Evolutionary conservation across 1,140 invertebrate genomes (phyloP).

Genomic region (Brachionus paranguensis): DNA sequence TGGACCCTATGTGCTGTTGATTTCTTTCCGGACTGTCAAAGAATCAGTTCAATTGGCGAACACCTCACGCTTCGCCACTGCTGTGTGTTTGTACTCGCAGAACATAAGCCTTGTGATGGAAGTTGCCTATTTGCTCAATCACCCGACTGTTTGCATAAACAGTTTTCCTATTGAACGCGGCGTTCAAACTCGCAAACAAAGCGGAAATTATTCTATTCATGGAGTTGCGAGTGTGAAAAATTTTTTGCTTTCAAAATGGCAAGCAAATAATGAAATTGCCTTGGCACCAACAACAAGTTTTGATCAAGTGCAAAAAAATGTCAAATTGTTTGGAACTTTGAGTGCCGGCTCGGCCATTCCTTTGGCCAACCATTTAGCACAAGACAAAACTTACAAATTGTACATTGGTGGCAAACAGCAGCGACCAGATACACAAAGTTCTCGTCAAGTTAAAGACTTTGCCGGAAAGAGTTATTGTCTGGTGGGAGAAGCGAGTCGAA

Average conservation of each 20-base stretch:
- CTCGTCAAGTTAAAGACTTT: slow-evolving; percentile 46
- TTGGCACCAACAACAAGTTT: neutral
- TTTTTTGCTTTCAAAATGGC: neutral
- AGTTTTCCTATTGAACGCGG: slow-evolving; percentile 57
- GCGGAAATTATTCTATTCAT: slow-evolving; percentile 56
- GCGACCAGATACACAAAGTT: slow-evolving; percentile 57
- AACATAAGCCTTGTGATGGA: slow-evolving; percentile 60
- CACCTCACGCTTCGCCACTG: slow-evolving; percentile 58
- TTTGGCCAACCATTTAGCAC: neutral
- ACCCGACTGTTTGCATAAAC: slow-evolving; percentile 62
- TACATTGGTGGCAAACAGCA: slow-evolving; percentile 59
- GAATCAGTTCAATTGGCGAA: slow-evolving; percentile 61
- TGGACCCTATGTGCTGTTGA: slow-evolving; percentile 56
- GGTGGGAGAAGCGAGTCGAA: slow-evolving; percentile 56
- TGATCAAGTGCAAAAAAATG: neutral
- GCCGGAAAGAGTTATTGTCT: slow-evolving; percentile 51
- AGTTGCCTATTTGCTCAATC: slow-evolving; percentile 57
- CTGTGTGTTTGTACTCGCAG: slow-evolving; percentile 61
- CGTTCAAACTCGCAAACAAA: slow-evolving; percentile 58
- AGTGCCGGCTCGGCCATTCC: neutral
- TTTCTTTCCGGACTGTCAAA: slow-evolving; percentile 62
- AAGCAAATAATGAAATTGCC: neutral
- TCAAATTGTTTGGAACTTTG: neutral
- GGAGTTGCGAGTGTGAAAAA: slow-evolving; percentile 46
- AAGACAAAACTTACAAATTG: slow-evolving; percentile 58